Conservation (phyloP, 1,140 invertebrate genomes). For the Drosophila arawakana region DNA sequence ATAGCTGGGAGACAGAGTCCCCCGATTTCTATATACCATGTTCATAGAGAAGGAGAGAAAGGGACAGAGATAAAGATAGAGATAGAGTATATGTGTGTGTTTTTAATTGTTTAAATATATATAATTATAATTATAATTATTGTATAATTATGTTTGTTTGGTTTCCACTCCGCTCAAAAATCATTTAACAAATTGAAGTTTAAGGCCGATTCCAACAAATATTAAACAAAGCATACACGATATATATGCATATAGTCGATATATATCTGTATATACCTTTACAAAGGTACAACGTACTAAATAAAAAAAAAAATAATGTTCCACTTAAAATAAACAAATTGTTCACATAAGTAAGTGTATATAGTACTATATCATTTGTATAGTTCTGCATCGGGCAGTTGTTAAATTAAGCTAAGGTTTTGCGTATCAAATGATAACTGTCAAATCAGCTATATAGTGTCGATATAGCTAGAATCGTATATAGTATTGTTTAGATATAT, state of each 20-base stretch:
- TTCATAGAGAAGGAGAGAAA: conserved; percentile 1
- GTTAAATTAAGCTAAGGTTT: conserved; percentile 36
- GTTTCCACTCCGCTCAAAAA: conserved; percentile 5
- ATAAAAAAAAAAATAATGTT: conserved; percentile 10
- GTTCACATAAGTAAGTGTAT: conserved; percentile 1
- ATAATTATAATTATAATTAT: conserved; percentile 7
- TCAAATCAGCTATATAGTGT: conserved; percentile 8
- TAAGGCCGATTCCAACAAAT: conserved; percentile 32
- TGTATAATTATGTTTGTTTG: conserved; percentile 18
- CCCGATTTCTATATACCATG: conserved; percentile 7
- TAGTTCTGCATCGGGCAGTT: conserved; percentile 2
- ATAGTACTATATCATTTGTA: conserved; percentile 6
- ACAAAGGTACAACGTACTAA: conserved; percentile 49
- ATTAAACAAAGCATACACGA: conserved; percentile 27
- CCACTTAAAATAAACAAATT: conserved; percentile 9
- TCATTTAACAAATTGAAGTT: conserved; percentile 32
- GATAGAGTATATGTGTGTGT: conserved; percentile 2
- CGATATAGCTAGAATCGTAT: conserved; percentile 16
- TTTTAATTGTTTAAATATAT: conserved; percentile 14
- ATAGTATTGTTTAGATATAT: conserved; percentile 14
- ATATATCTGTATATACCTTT: conserved; percentile 21
- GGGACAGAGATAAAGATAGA: too few species aligned
- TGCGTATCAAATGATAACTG: conserved; percentile 34
- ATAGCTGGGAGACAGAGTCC: conserved; percentile 36
- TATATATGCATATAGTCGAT: conserved; percentile 17